Evolutionary conservation across 2,888 invertebrate species (phyloP).

Genomic region (Aplocera efformata): DNA sequence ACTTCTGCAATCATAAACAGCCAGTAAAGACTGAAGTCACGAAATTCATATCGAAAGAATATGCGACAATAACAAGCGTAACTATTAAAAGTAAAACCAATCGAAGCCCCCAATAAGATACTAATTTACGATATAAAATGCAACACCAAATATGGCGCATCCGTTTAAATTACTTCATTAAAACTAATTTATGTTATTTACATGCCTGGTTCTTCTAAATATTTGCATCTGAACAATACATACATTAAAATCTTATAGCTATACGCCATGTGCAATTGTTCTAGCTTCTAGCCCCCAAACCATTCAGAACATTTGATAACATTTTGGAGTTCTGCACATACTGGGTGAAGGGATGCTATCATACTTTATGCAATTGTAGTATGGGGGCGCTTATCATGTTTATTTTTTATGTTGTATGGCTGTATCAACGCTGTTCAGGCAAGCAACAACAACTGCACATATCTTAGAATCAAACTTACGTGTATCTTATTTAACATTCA

Average conservation of each 20-base stretch:
- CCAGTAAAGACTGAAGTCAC: not conserved
- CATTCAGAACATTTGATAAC: too few relatives aligned
- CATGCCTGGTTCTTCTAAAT: conserved; percentile 76
- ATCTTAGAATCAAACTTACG: conserved; percentile 57
- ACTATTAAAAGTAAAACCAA: conserved; percentile 17
- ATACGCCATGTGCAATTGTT: conserved; percentile 72
- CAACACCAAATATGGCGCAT: conserved; percentile 56
- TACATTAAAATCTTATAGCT: conserved; percentile 75
- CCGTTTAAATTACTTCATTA: conserved; percentile 33
- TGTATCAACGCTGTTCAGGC: conserved; percentile 30
- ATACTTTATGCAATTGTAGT: not conserved
- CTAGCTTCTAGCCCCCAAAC: conserved; percentile 41
- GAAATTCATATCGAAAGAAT: conserved; percentile 1
- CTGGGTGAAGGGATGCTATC: too few relatives aligned
- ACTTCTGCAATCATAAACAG: too few relatives aligned
- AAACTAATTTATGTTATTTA: conserved; percentile 61
- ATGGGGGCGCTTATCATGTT: conserved; percentile 13
- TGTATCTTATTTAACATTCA: conserved; percentile 53
- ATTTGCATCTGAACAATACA: conserved; percentile 80
- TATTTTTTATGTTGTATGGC: conserved; percentile 47
- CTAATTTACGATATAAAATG: conserved; percentile 56
- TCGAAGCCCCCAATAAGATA: conserved; percentile 49
- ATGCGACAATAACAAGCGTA: conserved; percentile 2
- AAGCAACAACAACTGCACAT: conserved; percentile 75
- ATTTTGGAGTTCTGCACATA: too few relatives aligned